A percentile compares a stretch with the other conserved stretches of the same genome.
Conservation (phyloP, 2,113 vertebrate genomes). For the Atlantisia rogersi region DNA sequence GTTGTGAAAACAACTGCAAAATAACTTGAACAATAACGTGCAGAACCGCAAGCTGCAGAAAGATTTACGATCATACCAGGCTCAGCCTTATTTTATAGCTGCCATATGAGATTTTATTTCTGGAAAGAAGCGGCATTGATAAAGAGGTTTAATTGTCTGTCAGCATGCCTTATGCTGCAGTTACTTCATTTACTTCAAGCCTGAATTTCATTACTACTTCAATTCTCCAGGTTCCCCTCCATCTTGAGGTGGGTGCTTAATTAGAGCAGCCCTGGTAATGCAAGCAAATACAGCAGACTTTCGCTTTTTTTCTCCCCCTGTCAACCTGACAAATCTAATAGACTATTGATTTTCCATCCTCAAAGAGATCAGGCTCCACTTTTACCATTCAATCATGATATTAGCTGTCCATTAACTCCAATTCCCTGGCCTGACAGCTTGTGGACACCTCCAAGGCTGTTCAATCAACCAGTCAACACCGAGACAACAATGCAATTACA, state of each 20-base stretch:
- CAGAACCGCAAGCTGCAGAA: neutral
- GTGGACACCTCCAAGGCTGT: constrained; percentile 67
- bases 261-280: constrained; percentile 71
- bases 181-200: constrained; percentile 78
- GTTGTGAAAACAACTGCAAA: constrained; percentile 35
- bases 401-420: constrained; percentile 90
- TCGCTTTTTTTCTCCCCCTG: neutral
- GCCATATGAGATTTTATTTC: constrained; percentile 73
- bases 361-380: constrained; percentile 83
- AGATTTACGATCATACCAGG: constrained; percentile 25
- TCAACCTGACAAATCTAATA: constrained; percentile 88
- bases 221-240: constrained; percentile 74
- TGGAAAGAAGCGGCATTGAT: constrained; percentile 75
- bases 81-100: constrained; percentile 62
- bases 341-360: constrained; percentile 95
- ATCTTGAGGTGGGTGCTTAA: constrained; percentile 77
- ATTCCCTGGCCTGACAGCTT: constrained; percentile 75
- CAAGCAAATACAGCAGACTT: constrained; percentile 52
- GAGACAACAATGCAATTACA: constrained; percentile 54
- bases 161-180: constrained; percentile 77
- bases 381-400: constrained; percentile 90
- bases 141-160: constrained; percentile 85
- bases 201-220: constrained; percentile 80
- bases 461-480: constrained; percentile 70
- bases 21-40: neutral